phyloP scores from a whole-genome alignment of 2,113 vertebrate species.

The Mesoclemmys tuberculata region DNA sequence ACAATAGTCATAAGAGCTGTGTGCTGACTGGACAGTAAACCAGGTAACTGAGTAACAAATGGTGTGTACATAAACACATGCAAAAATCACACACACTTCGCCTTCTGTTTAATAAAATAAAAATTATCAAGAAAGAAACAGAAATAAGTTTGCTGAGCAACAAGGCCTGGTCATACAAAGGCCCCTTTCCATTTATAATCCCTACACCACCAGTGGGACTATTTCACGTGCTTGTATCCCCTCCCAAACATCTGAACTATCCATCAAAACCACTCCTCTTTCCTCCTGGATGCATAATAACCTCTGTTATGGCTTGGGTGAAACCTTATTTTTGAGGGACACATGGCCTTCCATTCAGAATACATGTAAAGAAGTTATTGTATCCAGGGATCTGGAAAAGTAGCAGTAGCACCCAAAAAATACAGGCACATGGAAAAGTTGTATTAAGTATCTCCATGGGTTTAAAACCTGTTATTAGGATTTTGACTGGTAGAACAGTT shows the following conservation, averaged over 20 bases:
- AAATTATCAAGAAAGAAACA: not conserved
- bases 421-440: not conserved
- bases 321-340: too few species aligned
- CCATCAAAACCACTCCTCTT: not conserved
- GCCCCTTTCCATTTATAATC: not conserved
- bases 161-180: too few species aligned
- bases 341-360: too few species aligned
- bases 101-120: not conserved
- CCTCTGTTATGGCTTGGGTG: too few species aligned
- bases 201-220: fast-evolving
- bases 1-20: not conserved
- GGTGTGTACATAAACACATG: fast-evolving
- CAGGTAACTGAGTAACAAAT: not conserved
- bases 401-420: not conserved
- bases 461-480: not conserved
- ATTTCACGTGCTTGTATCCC: not conserved
- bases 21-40: not conserved
- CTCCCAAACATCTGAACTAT: not conserved
- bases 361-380: too few species aligned
- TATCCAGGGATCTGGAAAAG: too few species aligned
- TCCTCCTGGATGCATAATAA: not conserved
- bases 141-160: not conserved
- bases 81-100: not conserved
- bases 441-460: not conserved
- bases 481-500: not conserved